Evolutionary conservation across 2,797 vertebrate genomes (phyloP), one percentile per base, ranked within the genome.

Genomic region (Poeciliopsis gracilis): DNA sequence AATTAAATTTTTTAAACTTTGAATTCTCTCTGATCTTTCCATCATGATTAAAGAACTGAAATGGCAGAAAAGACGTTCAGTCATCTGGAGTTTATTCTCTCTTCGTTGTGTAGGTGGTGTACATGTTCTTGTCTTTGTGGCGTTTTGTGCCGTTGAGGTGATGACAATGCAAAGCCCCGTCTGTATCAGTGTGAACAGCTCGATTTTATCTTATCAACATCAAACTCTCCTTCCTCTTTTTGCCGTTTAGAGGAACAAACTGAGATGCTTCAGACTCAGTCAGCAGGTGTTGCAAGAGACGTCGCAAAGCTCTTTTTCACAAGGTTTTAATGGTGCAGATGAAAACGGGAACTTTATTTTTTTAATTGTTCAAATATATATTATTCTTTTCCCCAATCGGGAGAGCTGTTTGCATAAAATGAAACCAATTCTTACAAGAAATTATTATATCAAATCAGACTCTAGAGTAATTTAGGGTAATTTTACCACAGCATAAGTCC

Each of bases 141-240:
- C 55, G 20, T 57, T 77, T 55, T 2, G 30, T 51, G 28, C 0
- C 2, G 73, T 38, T 30, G 15, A 0, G 67, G 53, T n/a, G 49
- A 73, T 87, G 86, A 86, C 72, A 36, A 57, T 57, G 82, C 80
- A 83, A 69, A 77, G 74, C 25, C 2, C 0, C 18, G 11, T 2
- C 70, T 13, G 7, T 77, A 78, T 89, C 86, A 46, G 66, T 59
- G 77, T 75, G 67, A 83, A 67, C 84, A 86, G 78, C 76, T 82
- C n/a, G 76, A 81, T 81, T 63, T 25, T 72, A 80, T 82, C 82
- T 74, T 33, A 70, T 75, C 47, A 33, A 70, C 78, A 81, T 82
- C 63, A 2, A 25, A 5, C 18, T 61, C 43, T n/a, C 11, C 30
- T 84, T 83, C 83, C 71, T 59, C 72, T 76, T 79, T 83, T 5